Evolutionary conservation across 2,888 invertebrate genomes (phyloP), one percentile per base, ranked within the genome.

Genomic region (Hetaerina titia): DNA sequence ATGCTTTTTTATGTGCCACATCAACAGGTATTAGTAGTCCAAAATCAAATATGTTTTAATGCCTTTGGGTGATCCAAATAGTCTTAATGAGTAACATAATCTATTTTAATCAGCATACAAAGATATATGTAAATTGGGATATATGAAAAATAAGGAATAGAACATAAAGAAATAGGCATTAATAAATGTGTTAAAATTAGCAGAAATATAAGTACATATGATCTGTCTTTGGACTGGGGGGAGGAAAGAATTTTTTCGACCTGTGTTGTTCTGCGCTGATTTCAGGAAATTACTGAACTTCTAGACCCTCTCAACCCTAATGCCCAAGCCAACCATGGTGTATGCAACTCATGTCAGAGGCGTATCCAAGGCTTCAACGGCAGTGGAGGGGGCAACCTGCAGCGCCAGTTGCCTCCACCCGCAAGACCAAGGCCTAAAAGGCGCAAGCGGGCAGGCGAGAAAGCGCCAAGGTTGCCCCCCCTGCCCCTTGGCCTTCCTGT

Each of bases 401-500:
- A 31, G 94, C 63, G 94, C 56, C 95, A 64, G 94, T 90, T 94
- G 90, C 90, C 89, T 64, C 90, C 64, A 90, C 94, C 94, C 69
- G 94, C 95, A 60, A 88, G 69, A 74, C 89, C 90, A 95, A 95
- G 95, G 95, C 95, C 95, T 95, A 95, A 95, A 95, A 95, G 95
- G 95, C 94, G 69, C 94, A 95, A 95, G 95, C 95, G 94, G 95
- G 95, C 94, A 94, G 94, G 81, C 95, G 95, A 95, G 95, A 95
- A 95, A 89, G 95, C 95, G 89, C 95, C 95, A 95, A 95, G 97
- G 97, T 97, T 97, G 97, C 96, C 97, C 96, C 96, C 97, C 96
- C 97, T 97, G 97, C 97, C 97, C 96, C 97, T 97, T 97, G 97
- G 97, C 97, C 97, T 98, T 74, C 92, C 92, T 92, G 92, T 92